Percentiles rank a stretch among this genome's conserved stretches.
Conservation (phyloP, 2,888 invertebrate genomes). For the Xestia rhomboidea region DNA sequence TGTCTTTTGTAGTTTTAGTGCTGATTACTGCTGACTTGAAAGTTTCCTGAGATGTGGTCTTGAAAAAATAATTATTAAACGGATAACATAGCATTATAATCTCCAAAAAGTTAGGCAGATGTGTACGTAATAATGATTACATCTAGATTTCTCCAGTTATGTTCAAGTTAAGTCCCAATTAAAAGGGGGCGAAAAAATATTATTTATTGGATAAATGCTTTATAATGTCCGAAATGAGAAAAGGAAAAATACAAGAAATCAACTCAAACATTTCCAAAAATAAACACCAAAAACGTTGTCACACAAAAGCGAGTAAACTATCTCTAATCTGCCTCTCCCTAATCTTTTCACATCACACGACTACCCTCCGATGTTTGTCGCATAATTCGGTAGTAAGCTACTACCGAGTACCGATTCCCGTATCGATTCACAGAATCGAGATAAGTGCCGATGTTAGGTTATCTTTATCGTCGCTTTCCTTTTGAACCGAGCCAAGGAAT, state of each 20-base stretch:
- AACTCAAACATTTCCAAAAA: neutral
- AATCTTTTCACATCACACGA: conserved; percentile 42
- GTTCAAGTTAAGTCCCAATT: too few species aligned
- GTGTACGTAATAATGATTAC: too few species aligned
- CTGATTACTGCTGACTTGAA: too few species aligned
- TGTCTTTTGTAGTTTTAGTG: too few species aligned
- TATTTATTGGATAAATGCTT: neutral
- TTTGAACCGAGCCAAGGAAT: conserved; percentile 29
- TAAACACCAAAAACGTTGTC: neutral
- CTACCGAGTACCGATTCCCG: conserved; percentile 43
- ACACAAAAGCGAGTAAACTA: conserved; percentile 29
- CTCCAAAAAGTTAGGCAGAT: too few species aligned
- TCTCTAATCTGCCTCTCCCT: conserved; percentile 8
- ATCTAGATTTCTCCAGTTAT: too few species aligned
- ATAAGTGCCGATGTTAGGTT: conserved; percentile 54
- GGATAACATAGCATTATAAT: too few species aligned
- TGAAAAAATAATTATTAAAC: too few species aligned
- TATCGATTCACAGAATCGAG: conserved; percentile 49
- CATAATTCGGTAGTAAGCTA: conserved; percentile 67
- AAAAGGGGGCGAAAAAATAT: too few species aligned
- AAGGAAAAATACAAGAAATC: neutral
- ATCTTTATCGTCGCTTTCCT: conserved; percentile 48
- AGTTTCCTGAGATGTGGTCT: too few species aligned
- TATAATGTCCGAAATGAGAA: neutral
- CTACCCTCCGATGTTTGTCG: conserved; percentile 56